Base-by-base conservation (phyloP, 1,140 invertebrate genomes). In the Babylonia areolata region DNA sequence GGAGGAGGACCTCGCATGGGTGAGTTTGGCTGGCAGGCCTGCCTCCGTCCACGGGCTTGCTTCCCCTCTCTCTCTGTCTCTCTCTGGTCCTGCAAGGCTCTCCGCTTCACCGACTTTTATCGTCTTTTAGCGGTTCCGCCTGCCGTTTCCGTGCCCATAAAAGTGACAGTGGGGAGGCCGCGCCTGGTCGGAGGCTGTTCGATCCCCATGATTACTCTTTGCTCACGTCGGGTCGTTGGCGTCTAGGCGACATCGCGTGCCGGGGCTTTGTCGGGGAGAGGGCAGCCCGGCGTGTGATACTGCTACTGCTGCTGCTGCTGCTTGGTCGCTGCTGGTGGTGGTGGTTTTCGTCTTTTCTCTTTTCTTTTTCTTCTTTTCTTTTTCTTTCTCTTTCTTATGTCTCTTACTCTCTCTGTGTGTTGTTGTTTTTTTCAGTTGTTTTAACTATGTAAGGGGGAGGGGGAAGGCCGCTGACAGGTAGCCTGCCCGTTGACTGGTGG, bases 111-210 rank as follows among this genome's bases (percentile, higher is more conserved):
- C 75, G 75, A 15, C 17, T 77, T 77, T 77, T 77, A 77, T 77
- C 75, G 75, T 77, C 75, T 77, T 40, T 77, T 39, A 77, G 75
- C 75, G 75, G 75, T 77, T 77, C 75, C 75, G 75, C 75, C 75
- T 77, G 75, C 75, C 75, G 75, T 77, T 77, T 77, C 42, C 78
- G 15, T 35, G 12, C 31, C 78, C 78, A 80, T 80, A 80, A 80
- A 80, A 80, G 78, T 80, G 78, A 80, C 78, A 80, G 78, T 80
- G 17, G 37, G 75, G 75, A 64, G 23, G 73, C 39, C 9, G 28
- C 15, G 78, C 40, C 46, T 80, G 20, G 78, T 12, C 46, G n/a
- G 12, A 51, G 78, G 42, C 78, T 11, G 40, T 80, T 80, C 78
- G 78, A 80, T 58, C 78, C 78, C 20, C 31, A 31, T 54, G 46